Conservation (phyloP, 2,113 vertebrate species). For the Platysternon megacephalum region DNA sequence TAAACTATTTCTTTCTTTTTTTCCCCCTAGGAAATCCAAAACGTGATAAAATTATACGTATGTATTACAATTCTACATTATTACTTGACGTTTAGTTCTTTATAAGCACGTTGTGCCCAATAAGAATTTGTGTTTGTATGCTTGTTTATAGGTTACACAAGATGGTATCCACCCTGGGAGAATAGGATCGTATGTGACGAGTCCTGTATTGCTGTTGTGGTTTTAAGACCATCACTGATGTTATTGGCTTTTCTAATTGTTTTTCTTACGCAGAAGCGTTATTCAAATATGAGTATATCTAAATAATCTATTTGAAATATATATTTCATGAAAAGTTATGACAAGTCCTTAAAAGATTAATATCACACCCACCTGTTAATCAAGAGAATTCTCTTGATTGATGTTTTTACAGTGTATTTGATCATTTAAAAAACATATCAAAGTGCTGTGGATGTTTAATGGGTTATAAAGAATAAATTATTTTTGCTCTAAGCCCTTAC, state of each 20-base stretch:
- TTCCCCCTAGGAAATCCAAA: conserved; percentile 57
- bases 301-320: not conserved
- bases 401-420: not conserved
- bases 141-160: conserved; percentile 58
- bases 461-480: not conserved
- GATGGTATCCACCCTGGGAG: not conserved
- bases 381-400: not conserved
- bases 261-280: not conserved
- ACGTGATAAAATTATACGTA: conserved; percentile 67
- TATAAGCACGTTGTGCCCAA: not conserved
- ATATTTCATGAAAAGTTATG: not conserved
- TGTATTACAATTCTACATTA: conserved; percentile 44
- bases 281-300: not conserved
- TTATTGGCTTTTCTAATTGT: not conserved
- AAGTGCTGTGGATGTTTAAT: not conserved
- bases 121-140: not conserved
- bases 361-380: not conserved
- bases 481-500: not conserved
- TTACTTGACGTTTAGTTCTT: not conserved
- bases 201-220: not conserved
- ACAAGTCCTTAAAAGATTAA: not conserved
- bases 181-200: not conserved
- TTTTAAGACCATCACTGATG: not conserved
- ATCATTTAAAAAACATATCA: not conserved
- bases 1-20: conserved; percentile 2